Evolutionary conservation across 2,797 vertebrate genomes (phyloP), one percentile per base, ranked within the genome.

Genomic region (Acipenser transmontanus): DNA sequence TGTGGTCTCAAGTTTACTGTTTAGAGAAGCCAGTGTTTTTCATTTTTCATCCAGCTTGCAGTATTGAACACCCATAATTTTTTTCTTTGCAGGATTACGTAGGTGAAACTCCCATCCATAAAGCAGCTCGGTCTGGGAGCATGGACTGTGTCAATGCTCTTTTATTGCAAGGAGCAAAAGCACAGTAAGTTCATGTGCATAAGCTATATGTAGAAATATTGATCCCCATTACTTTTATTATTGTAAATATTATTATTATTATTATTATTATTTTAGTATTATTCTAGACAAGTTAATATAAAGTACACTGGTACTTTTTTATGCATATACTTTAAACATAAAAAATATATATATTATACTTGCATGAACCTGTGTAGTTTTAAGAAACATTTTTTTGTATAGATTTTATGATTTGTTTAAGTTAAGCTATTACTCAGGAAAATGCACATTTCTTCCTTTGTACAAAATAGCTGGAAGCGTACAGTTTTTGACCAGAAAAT

Each of bases 41-140:
- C 34, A 34, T 34, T 34, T 4, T 34, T 3, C 4, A 34, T 34
- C 34, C 34, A 4, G 34, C 34, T 34, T 34, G 2, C 34, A 4
- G 34, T 34, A 34, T 34, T 34, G 34, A 34, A 4, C 34, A 34
- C 34, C 34, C 34, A 3, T 34, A 34, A 34, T 34, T 34, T 74
- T 68, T 83, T 57, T 79, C 76, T 74, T 83, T 85, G 13, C 82
- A 99, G 97, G 97, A 99, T 84, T 93, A 93, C 84, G 91, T 95
- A 71, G 97, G 97, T 57, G 97, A 99, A 88, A 91, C 95, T 75
- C 92, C 97, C 68, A 85, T 98, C 78, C 97, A 99, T 84, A 98
- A 99, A 87, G 95, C 97, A 7, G 97, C 95, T 79, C 92, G 94
- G 10, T 93, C 95, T 74, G 96, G 96, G 82, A 98, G 94, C 88